Evolutionary conservation across 2,113 vertebrate species (phyloP).

Genomic region (Paratilapia polleni): DNA sequence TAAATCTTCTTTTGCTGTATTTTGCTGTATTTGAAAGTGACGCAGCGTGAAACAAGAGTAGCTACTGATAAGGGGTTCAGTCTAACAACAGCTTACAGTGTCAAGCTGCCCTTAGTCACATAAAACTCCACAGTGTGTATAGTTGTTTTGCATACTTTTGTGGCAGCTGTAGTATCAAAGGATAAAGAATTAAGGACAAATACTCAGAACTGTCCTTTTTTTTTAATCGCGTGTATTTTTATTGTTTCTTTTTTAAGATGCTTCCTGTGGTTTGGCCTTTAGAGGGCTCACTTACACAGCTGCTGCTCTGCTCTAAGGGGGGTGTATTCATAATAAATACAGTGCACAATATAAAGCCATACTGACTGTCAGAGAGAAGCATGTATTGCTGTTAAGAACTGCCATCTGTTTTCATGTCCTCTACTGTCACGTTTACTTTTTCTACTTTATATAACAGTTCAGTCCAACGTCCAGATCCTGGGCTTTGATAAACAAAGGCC

Average conservation of each 20-base stretch:
- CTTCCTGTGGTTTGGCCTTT: conserved; percentile 41
- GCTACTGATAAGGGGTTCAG: neutral
- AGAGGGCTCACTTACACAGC: conserved; percentile 62
- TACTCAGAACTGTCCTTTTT: neutral
- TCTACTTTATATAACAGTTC: conserved; percentile 30
- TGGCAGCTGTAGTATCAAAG: too few relatives aligned
- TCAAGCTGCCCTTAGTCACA: neutral
- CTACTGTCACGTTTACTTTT: conserved; percentile 37
- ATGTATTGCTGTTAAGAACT: conserved; percentile 35
- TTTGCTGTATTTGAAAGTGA: neutral
- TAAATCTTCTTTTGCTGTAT: neutral
- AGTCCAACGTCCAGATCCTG: conserved; percentile 50
- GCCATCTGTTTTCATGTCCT: conserved; percentile 54
- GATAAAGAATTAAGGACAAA: neutral
- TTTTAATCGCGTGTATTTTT: neutral
- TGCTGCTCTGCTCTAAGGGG: neutral
- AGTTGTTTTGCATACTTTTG: neutral
- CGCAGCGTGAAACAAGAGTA: neutral
- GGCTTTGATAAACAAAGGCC: conserved; percentile 13
- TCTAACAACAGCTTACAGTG: neutral
- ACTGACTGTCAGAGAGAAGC: conserved; percentile 8
- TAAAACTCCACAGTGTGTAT: neutral
- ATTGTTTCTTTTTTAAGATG: conserved; percentile 10
- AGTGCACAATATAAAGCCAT: conserved; percentile 31
- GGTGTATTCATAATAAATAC: conserved; percentile 23